These are phyloP conservation scores for Balearica regulorum DNA, from an alignment of 2,797 vertebrate genomes.

Conservation along the genomic window DNA sequence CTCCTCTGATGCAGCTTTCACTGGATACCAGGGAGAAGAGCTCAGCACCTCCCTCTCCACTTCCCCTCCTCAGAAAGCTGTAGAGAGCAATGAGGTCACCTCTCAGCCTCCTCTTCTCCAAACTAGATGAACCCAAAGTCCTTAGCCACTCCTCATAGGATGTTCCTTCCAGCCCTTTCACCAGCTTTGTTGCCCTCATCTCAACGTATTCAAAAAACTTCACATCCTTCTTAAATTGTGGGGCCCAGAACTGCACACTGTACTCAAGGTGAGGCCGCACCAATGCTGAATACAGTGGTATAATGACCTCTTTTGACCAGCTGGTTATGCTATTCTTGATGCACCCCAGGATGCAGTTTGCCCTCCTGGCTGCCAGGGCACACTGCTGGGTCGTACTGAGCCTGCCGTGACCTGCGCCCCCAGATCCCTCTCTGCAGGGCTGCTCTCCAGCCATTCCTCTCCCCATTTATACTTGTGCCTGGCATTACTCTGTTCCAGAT, in stretches of 20 bases:
- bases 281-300: rapidly evolving
- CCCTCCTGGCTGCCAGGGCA: background rate
- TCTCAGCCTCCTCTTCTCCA: background rate
- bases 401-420: background rate
- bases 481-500: background rate
- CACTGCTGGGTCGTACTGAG: background rate
- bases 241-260: background rate
- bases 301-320: rapidly evolving
- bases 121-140: no score
- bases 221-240: background rate
- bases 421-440: no score
- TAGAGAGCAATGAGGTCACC: background rate
- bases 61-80: background rate
- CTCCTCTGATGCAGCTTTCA: background rate
- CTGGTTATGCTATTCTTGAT: background rate
- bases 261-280: background rate
- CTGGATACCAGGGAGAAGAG: background rate
- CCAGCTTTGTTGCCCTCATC: background rate
- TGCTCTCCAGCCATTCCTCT: background rate
- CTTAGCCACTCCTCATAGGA: background rate
- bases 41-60: background rate
- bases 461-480: background rate
- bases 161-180: background rate
- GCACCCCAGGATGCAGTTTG: rapidly evolving
- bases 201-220: background rate